These are phyloP conservation scores for Himalopsyche tibetana DNA, from an alignment of 2,888 invertebrate genomes.

Conservation along the genomic window DNA sequence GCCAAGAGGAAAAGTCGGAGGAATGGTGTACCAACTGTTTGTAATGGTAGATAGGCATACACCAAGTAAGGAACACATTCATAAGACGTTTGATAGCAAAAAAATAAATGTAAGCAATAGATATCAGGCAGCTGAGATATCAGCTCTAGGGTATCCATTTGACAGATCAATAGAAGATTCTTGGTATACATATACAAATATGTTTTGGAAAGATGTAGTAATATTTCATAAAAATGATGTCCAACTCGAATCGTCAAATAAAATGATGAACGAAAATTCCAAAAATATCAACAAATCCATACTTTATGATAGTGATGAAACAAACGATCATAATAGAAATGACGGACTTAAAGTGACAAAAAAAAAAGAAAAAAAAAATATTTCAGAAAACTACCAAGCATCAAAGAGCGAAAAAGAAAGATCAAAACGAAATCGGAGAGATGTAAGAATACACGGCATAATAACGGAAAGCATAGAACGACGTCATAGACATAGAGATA, in stretches of 20 bases:
- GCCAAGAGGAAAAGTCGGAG: slow-evolving; percentile 82
- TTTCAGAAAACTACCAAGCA: not conserved
- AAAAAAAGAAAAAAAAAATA: not conserved
- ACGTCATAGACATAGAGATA: not conserved
- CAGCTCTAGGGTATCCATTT: slow-evolving; percentile 86
- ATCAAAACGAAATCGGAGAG: not conserved
- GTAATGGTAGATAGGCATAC: slow-evolving; percentile 77
- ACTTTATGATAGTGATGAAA: not conserved
- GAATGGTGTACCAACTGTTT: slow-evolving; percentile 80
- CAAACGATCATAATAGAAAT: not conserved
- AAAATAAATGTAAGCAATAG: not conserved
- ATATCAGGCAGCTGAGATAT: slow-evolving; percentile 72
- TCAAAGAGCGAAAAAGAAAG: not conserved
- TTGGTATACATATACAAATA: slow-evolving; percentile 81
- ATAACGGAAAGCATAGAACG: not conserved
- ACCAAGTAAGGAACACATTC: not conserved
- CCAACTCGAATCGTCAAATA: not conserved
- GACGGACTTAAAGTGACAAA: not conserved
- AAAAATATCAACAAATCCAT: not conserved
- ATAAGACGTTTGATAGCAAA: not conserved
- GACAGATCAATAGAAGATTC: slow-evolving; percentile 80
- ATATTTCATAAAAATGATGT: slow-evolving; percentile 77
- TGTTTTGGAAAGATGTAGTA: slow-evolving; percentile 80
- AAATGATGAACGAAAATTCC: not conserved
- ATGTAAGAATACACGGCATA: not conserved